Base-by-base conservation (phyloP, 2,888 invertebrate genomes). In the Perizoma flavofasciatum region DNA sequence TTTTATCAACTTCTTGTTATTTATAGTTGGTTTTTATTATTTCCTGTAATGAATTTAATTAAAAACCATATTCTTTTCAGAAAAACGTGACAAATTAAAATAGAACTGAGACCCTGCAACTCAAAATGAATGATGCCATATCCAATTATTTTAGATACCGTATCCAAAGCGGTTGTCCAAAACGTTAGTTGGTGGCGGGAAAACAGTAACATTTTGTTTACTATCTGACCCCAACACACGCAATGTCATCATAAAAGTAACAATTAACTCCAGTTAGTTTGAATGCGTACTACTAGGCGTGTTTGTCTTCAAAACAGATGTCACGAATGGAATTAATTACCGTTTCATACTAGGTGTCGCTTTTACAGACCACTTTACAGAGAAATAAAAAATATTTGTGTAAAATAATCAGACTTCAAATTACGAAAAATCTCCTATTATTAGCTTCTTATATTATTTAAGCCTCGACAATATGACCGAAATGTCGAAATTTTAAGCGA, bases 231-330 rank as follows among this genome's bases (percentile, higher is more conserved):
- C 77, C 71, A 74, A 65, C 81, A 73, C 90, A 90, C 89, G 90
- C 90, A 79, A 90, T 85, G 79, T 77, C 80, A 78, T 85, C 85
- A 85, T 89, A 89, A 89, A 89, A 86, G 80, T 72, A 74, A 85
- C 86, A 88, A 89, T 89, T 88, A 89, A 85, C 81, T 77, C 79
- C 75, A 79, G 81, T 85, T 86, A 88, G 85, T 86, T 88, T 88
- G 84, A 85, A 79, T 79, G 77, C 79, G 37, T 49, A 53, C 45
- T 73, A 75, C 73, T 41, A 75, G 76, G 81, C 73, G 77, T 85
- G 83, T 87, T 84, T 83, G 81, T 83, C 85, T 84, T 85, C 83
- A 85, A 86, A 87, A 81, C 64, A 85, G 81, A 86, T 81, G 83
- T 81, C 81, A 85, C 82, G 78, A 78, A 61, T 47, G 47, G 52